Base-by-base conservation (phyloP, 2,888 invertebrate species). In the Drosophila mayaguana region DNA sequence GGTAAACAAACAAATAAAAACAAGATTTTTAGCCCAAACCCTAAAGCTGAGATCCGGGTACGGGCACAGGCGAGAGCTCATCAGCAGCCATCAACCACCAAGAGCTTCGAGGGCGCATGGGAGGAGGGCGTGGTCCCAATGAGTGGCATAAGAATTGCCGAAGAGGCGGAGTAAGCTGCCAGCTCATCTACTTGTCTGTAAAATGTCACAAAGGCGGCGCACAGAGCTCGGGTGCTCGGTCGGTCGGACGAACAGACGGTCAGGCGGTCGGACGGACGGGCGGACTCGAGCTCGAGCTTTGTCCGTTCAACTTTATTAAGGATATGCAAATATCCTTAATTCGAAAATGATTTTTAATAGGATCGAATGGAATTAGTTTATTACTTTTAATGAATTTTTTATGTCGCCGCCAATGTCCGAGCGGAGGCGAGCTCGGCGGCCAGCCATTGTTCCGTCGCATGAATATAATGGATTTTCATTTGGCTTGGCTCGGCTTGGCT, bases 291-390 rank as follows among this genome's bases (percentile, higher is more conserved):
- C 11, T 38, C 16, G 45, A 50, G 48, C 67, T 73, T 68, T 67
- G 72, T 65, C 84, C 81, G 82, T 82, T 72, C 78, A 85, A 88
- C 90, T 91, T 91, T 91, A 91, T 91, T 90, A 90, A 91, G 88
- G 91, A 91, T 91, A 91, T 91, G 91, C 91, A 91, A 91, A 91
- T 91, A 90, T 91, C 85, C 92, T 92, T 92, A 92, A 92, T 91
- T 91, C 86, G 92, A 92, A 91, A 91, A 91, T 92, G 91, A 91
- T 91, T 91, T 91, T 91, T 91, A 91, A 91, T 91, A 91, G 92
- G 91, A 92, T 91, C 92, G 91, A 92, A 92, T 90, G 91, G 92
- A 91, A 92, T 91, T 91, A 91, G 91, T 91, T 92, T 91, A 91
- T 91, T 92, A 91, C 92, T 92, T 91, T 91, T 91, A 91, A 91